Conservation (phyloP, 92 coral and sea anemone species). For the Phenganax stokvisi region DNA sequence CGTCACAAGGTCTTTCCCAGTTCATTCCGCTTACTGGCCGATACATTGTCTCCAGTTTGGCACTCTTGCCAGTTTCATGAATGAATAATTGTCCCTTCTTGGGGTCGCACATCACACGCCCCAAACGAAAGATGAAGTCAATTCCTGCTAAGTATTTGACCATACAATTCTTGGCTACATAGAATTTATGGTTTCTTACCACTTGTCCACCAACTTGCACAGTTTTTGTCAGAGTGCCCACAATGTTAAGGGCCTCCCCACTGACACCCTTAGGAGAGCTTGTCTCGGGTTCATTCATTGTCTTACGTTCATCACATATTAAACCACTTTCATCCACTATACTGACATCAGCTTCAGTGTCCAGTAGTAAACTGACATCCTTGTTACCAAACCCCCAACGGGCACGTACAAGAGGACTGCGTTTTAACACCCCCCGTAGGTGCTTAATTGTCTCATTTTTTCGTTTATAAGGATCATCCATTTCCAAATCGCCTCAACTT, state of each 20-base stretch:
- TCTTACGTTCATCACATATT: constrained; percentile 6
- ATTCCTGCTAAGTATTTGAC: constrained; percentile 36
- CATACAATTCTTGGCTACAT: constrained; percentile 22
- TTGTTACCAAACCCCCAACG: constrained; percentile 5
- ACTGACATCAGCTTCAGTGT: constrained; percentile 31
- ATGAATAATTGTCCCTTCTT: constrained; percentile 10
- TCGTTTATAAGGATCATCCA: constrained; percentile 19
- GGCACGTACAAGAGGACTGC: constrained; percentile 29
- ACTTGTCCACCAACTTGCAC: constrained; percentile 24
- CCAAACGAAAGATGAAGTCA: constrained; percentile 28
- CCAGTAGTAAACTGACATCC: constrained; percentile 1
- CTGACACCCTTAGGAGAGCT: not conserved
- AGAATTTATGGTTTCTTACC: constrained; percentile 20
- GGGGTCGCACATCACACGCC: constrained; percentile 31
- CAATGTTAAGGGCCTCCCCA: constrained; percentile 23
- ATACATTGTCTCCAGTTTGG: constrained; percentile 6
- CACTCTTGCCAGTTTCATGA: constrained; percentile 11
- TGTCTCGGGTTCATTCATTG: not conserved
- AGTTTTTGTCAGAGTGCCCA: constrained; percentile 26
- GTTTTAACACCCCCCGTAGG: constrained; percentile 14
- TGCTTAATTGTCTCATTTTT: constrained; percentile 16
- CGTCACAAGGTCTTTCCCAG: not conserved
- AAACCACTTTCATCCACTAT: constrained; percentile 21
- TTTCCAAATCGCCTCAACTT: not conserved
- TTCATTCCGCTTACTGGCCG: not conserved